Evolutionary conservation across 2,113 vertebrate species (phyloP).

Genomic region (Ctenomys sociabilis): DNA sequence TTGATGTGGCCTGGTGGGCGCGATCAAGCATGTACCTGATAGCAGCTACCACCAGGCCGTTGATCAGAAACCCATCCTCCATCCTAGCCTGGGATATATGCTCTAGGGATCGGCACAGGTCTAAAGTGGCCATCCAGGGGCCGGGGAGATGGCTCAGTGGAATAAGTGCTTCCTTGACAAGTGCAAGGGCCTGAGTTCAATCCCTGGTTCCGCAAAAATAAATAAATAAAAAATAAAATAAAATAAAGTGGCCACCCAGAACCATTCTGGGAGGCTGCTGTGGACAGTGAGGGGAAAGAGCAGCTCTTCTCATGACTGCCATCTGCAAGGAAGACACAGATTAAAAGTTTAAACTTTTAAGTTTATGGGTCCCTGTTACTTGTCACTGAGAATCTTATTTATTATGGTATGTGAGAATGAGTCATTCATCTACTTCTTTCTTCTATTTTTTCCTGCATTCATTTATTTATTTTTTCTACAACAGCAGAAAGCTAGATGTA

Average conservation of each 20-base stretch:
- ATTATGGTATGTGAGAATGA: background rate
- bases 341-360: background rate
- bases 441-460: background rate
- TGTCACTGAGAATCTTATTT: background rate
- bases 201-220: too few species aligned
- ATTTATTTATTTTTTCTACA: background rate
- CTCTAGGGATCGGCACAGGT: background rate
- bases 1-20: background rate
- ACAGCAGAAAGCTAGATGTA: conserved; percentile 12
- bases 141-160: too few species aligned
- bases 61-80: background rate
- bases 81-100: background rate
- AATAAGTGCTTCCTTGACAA: too few species aligned
- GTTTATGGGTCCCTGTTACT: background rate
- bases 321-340: background rate
- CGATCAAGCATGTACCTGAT: background rate
- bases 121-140: background rate
- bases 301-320: background rate
- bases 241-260: background rate
- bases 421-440: background rate
- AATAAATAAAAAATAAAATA: too few species aligned
- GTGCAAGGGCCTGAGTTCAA: too few species aligned
- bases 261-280: too few species aligned
- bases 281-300: background rate
- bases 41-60: background rate